A percentile compares a stretch with the other conserved stretches of the same genome.
Conservation (phyloP, 2,888 invertebrate genomes). For the Coenonympha glycerion region DNA sequence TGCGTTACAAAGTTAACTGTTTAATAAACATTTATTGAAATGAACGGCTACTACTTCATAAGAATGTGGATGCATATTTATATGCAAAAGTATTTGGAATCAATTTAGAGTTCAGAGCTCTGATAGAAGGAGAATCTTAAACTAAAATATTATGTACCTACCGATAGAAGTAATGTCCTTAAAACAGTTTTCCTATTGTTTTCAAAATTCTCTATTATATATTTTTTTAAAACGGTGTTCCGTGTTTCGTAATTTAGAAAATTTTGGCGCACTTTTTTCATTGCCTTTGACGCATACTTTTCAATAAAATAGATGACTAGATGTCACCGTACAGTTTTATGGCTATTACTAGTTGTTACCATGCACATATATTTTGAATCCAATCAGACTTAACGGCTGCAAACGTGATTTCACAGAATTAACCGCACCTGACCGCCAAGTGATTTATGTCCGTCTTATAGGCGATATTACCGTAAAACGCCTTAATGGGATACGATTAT, state of each 20-base stretch:
- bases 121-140: too few relatives aligned
- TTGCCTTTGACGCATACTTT: neutral
- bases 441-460: constrained; percentile 5
- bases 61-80: neutral
- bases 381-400: constrained; percentile 13
- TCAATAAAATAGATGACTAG: neutral
- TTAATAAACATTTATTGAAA: too few relatives aligned
- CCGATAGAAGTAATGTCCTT: too few relatives aligned
- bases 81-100: too few relatives aligned
- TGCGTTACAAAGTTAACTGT: neutral
- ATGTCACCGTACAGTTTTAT: constrained; percentile 2
- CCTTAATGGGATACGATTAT: neutral
- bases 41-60: neutral
- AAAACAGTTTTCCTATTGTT: too few relatives aligned
- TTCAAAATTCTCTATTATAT: too few relatives aligned
- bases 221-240: too few relatives aligned
- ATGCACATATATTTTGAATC: constrained; percentile 12
- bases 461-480: neutral
- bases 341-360: neutral
- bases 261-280: too few relatives aligned
- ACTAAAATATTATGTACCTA: too few relatives aligned
- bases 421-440: constrained; percentile 7
- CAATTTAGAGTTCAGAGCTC: too few relatives aligned
- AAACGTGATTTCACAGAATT: constrained; percentile 7
- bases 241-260: too few relatives aligned